Evolutionary conservation across 2,888 invertebrate species (phyloP).

Genomic region (Pocota personata): DNA sequence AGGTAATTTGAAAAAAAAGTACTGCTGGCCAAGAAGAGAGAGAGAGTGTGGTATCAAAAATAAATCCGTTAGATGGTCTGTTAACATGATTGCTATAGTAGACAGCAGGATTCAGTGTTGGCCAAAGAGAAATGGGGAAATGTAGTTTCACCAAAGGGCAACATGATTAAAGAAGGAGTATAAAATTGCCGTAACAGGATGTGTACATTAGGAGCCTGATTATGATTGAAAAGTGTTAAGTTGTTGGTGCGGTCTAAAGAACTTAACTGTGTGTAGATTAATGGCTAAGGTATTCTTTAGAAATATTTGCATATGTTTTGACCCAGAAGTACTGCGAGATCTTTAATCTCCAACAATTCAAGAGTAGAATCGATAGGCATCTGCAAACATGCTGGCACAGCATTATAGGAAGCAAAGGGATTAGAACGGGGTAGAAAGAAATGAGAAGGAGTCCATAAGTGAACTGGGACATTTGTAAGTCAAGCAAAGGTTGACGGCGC

Average conservation of each 20-base stretch:
- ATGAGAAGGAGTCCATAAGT: too few species aligned
- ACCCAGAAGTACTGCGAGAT: too few species aligned
- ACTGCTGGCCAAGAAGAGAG: background rate
- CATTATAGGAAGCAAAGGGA: too few species aligned
- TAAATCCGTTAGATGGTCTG: constrained; percentile 63
- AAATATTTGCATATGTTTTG: too few species aligned
- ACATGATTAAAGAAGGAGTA: constrained; percentile 13
- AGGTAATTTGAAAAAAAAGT: constrained; percentile 53
- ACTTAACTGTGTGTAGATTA: background rate
- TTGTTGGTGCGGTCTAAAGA: background rate
- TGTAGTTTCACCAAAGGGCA: constrained; percentile 31
- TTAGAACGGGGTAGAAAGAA: too few species aligned
- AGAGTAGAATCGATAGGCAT: too few species aligned
- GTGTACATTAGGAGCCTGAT: constrained; percentile 5
- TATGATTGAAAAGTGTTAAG: constrained; percentile 5
- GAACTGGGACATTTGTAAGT: too few species aligned
- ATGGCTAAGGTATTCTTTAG: too few species aligned
- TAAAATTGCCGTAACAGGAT: constrained; percentile 33
- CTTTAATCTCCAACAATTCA: too few species aligned
- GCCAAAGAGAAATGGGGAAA: background rate
- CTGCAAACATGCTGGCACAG: too few species aligned
- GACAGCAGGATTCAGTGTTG: constrained; percentile 28
- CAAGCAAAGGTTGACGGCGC: too few species aligned
- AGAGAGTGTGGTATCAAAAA: constrained; percentile 26
- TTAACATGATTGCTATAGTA: constrained; percentile 60